Evolutionary conservation across 1,140 invertebrate species (phyloP).

Genomic region (Himalopsyche phryganea): DNA sequence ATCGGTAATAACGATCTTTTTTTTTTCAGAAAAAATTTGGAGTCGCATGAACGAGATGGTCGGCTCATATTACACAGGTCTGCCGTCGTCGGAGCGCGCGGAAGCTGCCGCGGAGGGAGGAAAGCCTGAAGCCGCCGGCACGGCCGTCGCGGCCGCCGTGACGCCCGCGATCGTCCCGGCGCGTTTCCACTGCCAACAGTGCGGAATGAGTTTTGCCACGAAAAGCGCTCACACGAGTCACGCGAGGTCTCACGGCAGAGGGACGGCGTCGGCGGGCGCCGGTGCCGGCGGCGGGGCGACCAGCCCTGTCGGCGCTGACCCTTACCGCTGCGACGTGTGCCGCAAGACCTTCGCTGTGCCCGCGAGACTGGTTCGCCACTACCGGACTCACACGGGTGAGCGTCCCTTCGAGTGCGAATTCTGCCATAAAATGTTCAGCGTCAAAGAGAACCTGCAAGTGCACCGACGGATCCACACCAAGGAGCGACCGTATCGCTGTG

Average conservation of each 20-base stretch:
- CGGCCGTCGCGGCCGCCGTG: slow-evolving; percentile 35
- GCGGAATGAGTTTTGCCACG: slow-evolving; percentile 57
- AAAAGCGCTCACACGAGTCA: slow-evolving; percentile 59
- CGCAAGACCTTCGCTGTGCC: slow-evolving; percentile 89
- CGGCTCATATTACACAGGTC: slow-evolving; percentile 39
- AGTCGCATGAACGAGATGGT: slow-evolving; percentile 44
- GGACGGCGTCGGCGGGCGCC: slow-evolving; percentile 34
- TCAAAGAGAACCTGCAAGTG: slow-evolving; percentile 88
- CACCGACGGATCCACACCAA: slow-evolving; percentile 90
- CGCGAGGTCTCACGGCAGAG: slow-evolving; percentile 52
- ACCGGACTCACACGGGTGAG: slow-evolving; percentile 85
- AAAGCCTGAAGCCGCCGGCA: slow-evolving; percentile 15
- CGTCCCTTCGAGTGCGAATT: slow-evolving; percentile 86
- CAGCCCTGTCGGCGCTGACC: slow-evolving; percentile 54
- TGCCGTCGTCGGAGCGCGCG: slow-evolving; percentile 24
- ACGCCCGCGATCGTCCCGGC: slow-evolving; percentile 43
- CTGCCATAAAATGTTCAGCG: slow-evolving; percentile 87
- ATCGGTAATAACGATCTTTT: background rate
- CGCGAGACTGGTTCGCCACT: slow-evolving; percentile 86
- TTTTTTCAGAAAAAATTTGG: slow-evolving; percentile 41
- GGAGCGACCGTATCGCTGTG: slow-evolving; percentile 81
- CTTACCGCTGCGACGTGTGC: slow-evolving; percentile 86
- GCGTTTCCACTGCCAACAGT: slow-evolving; percentile 54
- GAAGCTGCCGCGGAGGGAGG: slow-evolving; percentile 29
- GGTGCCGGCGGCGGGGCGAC: slow-evolving; percentile 38